These are phyloP conservation scores for Macrophya annulata DNA, from an alignment of 2,888 invertebrate species.

Conservation along the genomic window DNA sequence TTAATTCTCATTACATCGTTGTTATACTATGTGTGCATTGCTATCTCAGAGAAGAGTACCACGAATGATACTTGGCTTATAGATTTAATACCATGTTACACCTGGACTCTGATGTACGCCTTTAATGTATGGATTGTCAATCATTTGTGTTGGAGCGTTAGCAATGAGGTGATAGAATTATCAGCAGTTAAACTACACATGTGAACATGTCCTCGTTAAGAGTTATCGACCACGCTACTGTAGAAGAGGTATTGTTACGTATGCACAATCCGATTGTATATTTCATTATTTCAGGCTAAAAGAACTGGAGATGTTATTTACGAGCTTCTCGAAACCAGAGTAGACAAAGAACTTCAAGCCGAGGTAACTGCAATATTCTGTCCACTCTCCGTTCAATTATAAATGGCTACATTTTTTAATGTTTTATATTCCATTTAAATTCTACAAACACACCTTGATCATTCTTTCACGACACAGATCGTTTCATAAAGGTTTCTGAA, in stretches of 20 bases:
- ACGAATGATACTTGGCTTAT: neutral
- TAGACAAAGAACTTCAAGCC: neutral
- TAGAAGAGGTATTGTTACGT: neutral
- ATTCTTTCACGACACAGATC: too few relatives aligned
- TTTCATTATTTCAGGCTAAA: constrained; percentile 10
- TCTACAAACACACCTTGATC: too few relatives aligned
- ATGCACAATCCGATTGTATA: neutral
- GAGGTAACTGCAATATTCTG: neutral
- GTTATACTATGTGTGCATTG: neutral
- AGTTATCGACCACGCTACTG: neutral
- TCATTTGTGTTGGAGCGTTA: neutral
- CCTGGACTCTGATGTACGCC: neutral
- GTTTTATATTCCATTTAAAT: too few relatives aligned
- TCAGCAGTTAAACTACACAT: neutral
- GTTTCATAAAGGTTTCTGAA: too few relatives aligned
- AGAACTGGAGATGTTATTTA: constrained; percentile 27
- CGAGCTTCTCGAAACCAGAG: neutral
- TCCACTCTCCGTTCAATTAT: too few relatives aligned
- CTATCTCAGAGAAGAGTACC: too few relatives aligned
- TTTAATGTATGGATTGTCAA: constrained; percentile 20
- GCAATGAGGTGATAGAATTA: constrained; percentile 38
- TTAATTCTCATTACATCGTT: neutral
- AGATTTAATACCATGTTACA: neutral
- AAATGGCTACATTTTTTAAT: too few relatives aligned
- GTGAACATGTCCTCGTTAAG: neutral